Percentiles rank a stretch among this genome's conserved stretches.
Conservation (phyloP, 2,888 invertebrate genomes). For the Lingula anatina region DNA sequence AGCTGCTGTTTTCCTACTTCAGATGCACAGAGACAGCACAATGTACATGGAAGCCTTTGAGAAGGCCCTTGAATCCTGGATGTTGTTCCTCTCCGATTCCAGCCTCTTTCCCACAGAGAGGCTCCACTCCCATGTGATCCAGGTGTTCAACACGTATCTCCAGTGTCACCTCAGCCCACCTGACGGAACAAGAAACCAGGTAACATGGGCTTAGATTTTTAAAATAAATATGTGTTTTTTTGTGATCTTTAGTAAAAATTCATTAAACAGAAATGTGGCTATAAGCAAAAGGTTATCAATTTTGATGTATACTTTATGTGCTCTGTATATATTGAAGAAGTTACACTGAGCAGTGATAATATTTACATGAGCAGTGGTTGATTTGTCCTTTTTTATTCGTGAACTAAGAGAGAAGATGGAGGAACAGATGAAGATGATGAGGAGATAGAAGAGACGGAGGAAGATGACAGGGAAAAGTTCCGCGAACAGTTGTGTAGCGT, state of each 20-base stretch:
- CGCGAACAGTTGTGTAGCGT: slow-evolving; percentile 72
- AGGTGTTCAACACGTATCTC: slow-evolving; percentile 74
- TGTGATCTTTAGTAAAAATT: too few species aligned
- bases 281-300: too few species aligned
- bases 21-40: slow-evolving; percentile 51
- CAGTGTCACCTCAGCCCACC: slow-evolving; percentile 77
- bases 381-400: not conserved
- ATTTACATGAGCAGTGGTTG: too few species aligned
- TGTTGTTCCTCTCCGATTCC: slow-evolving; percentile 56
- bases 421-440: slow-evolving; percentile 34
- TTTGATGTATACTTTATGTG: too few species aligned
- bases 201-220: too few species aligned
- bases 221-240: too few species aligned
- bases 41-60: slow-evolving; percentile 67
- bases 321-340: too few species aligned
- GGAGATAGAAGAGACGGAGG: slow-evolving; percentile 64
- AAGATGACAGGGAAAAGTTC: slow-evolving; percentile 64
- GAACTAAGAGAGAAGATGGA: not conserved
- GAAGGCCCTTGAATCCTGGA: slow-evolving; percentile 67
- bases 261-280: too few species aligned
- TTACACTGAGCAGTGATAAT: too few species aligned
- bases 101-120: slow-evolving; percentile 33
- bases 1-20: too few species aligned
- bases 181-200: slow-evolving; percentile 64
- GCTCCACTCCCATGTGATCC: slow-evolving; percentile 33